phyloP scores from a whole-genome alignment of 2,888 invertebrate genomes.

The Synanthedon myopaeformis region DNA sequence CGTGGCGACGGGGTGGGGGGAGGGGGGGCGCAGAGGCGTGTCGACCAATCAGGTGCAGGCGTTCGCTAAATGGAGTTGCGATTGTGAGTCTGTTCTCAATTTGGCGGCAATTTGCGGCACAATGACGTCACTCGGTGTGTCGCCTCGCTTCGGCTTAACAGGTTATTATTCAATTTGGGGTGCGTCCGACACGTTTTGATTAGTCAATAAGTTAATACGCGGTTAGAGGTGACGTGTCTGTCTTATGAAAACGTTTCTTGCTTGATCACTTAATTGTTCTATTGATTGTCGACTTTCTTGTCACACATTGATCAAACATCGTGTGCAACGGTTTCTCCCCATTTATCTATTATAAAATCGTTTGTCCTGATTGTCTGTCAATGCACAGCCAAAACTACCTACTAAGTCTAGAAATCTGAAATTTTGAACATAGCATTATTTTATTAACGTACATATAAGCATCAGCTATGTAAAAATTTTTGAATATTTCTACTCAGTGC shows the following conservation, averaged over 20 bases:
- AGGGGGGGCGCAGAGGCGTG: conserved; percentile 28
- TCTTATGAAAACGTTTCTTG: too few species aligned
- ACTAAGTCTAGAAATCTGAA: too few species aligned
- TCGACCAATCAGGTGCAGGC: conserved; percentile 64
- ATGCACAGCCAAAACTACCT: too few species aligned
- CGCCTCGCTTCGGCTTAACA: conserved; percentile 37
- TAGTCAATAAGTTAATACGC: conserved; percentile 51
- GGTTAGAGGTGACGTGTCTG: conserved; percentile 29
- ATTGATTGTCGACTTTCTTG: neutral
- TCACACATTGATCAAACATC: too few species aligned
- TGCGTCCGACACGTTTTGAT: conserved; percentile 59
- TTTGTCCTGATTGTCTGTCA: too few species aligned
- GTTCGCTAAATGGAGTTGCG: conserved; percentile 50
- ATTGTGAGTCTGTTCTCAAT: conserved; percentile 55
- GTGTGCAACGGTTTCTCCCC: too few species aligned
- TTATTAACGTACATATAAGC: too few species aligned
- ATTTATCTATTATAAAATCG: too few species aligned
- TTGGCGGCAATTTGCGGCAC: conserved; percentile 62
- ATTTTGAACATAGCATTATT: too few species aligned
- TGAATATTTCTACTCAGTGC: too few species aligned
- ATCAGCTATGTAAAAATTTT: too few species aligned
- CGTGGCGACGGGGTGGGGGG: conserved; percentile 16
- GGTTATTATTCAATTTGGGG: conserved; percentile 62
- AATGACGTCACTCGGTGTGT: conserved; percentile 38
- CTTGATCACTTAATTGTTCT: conserved; percentile 14